A percentile compares a stretch with the other conserved stretches of the same genome.
Evolutionary conservation across 2,797 vertebrate genomes (phyloP).

Genomic region (Hafferia zeledoni): DNA sequence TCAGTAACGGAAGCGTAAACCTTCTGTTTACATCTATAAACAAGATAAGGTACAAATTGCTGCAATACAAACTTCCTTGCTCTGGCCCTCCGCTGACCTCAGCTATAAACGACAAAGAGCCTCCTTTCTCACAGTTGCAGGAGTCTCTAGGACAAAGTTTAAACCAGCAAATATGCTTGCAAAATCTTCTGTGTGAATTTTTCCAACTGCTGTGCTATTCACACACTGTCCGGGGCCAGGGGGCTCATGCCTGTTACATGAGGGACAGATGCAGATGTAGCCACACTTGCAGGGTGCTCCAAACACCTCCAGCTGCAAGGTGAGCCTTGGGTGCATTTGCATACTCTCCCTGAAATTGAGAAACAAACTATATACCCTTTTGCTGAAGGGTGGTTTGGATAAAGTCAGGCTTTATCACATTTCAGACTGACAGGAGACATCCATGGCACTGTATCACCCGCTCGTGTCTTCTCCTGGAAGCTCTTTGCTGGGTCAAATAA

Average conservation of each 20-base stretch:
- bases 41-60: conserved; percentile 70
- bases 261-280: background rate
- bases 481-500: background rate
- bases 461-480: background rate
- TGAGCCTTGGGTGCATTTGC: background rate
- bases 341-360: background rate
- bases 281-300: background rate
- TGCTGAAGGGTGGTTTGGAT: background rate
- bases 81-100: conserved; percentile 62
- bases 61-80: conserved; percentile 68
- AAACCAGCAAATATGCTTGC: conserved; percentile 1
- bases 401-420: background rate
- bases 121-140: conserved; percentile 28
- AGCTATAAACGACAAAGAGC: conserved; percentile 34
- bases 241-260: background rate
- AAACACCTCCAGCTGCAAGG: background rate
- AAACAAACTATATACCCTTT: rapidly evolving
- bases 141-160: conserved; percentile 46
- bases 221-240: rapidly evolving
- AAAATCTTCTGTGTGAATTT: conserved; percentile 29
- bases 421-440: background rate
- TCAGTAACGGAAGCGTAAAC: conserved; percentile 38
- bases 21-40: conserved; percentile 68
- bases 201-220: background rate
- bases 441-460: rapidly evolving